phyloP scores from a whole-genome alignment of 2,797 vertebrate genomes.

The Austrolebias charrua region DNA sequence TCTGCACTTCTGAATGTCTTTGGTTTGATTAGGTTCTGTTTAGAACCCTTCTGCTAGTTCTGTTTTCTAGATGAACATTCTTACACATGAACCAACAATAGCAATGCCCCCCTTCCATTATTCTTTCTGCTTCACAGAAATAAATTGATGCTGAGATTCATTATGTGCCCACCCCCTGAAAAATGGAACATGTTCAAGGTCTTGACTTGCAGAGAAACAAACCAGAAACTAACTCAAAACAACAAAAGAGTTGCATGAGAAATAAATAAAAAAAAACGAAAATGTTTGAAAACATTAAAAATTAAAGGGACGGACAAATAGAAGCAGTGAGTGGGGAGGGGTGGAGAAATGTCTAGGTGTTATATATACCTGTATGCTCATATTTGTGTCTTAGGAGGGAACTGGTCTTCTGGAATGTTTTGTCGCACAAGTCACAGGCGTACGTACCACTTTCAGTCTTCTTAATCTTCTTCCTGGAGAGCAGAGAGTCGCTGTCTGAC shows the following conservation, averaged over 20 bases:
- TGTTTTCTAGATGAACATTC: too few species aligned
- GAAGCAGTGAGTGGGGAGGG: conserved; percentile 50
- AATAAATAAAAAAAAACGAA: conserved; percentile 34
- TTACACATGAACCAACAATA: too few species aligned
- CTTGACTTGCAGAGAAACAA: conserved; percentile 57
- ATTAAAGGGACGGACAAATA: conserved; percentile 42
- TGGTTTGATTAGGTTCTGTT: too few species aligned
- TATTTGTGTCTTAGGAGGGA: conserved; percentile 99
- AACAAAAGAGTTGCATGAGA: conserved; percentile 17
- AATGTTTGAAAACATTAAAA: conserved; percentile 51
- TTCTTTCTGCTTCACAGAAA: conserved; percentile 4
- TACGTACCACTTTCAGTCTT: conserved; percentile 99
- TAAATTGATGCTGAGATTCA: conserved; percentile 30
- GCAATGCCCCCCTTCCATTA: too few species aligned
- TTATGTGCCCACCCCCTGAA: conserved; percentile 50
- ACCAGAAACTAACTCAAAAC: conserved; percentile 8
- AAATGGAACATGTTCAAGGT: conserved; percentile 71
- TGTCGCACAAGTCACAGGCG: conserved; percentile 99
- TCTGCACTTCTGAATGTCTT: too few species aligned
- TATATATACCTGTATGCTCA: conserved; percentile 99
- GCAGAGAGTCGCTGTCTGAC: conserved; percentile 96
- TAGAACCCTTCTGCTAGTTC: too few species aligned
- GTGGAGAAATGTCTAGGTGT: conserved; percentile 80
- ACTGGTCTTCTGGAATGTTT: conserved; percentile 99
- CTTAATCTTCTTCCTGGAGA: conserved; percentile 99